Conservation (phyloP, 2,797 vertebrate species). For the Hypotaenidia okinawae region DNA sequence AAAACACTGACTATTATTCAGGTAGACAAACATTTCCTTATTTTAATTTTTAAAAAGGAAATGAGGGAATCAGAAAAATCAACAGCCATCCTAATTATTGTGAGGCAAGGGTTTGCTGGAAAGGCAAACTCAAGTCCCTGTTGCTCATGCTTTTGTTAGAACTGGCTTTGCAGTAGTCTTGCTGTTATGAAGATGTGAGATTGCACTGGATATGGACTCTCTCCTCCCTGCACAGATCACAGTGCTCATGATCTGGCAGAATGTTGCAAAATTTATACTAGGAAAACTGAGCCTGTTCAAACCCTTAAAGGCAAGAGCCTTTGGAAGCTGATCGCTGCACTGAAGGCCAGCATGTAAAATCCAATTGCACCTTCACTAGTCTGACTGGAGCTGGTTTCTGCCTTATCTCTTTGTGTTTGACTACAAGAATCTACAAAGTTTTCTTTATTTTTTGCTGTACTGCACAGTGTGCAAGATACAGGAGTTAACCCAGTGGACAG, state of each 20-base stretch:
- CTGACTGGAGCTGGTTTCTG: not conserved
- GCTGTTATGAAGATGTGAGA: not conserved
- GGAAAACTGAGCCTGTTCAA: not conserved
- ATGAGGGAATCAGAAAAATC: not conserved
- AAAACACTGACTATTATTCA: slow-evolving; percentile 39
- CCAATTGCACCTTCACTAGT: no score
- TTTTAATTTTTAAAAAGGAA: not conserved
- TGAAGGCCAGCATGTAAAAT: not conserved
- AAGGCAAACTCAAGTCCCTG: slow-evolving; percentile 19
- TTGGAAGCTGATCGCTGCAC: not conserved
- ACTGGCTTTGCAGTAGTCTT: not conserved
- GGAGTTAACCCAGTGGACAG: not conserved
- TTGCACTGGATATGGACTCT: not conserved
- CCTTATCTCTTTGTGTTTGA: not conserved
- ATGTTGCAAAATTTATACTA: not conserved
- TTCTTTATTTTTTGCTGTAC: not conserved
- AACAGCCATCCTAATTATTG: not conserved
- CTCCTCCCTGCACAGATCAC: not conserved
- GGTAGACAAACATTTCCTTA: not conserved
- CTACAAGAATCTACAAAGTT: not conserved
- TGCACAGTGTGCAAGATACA: not conserved
- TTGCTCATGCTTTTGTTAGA: not conserved
- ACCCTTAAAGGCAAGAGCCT: not conserved
- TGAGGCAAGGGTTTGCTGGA: not conserved
- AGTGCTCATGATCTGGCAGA: not conserved